Evolutionary conservation across 2,113 vertebrate species (phyloP), one percentile per base, ranked within the genome.

Genomic region (Anas platyrhynchos): DNA sequence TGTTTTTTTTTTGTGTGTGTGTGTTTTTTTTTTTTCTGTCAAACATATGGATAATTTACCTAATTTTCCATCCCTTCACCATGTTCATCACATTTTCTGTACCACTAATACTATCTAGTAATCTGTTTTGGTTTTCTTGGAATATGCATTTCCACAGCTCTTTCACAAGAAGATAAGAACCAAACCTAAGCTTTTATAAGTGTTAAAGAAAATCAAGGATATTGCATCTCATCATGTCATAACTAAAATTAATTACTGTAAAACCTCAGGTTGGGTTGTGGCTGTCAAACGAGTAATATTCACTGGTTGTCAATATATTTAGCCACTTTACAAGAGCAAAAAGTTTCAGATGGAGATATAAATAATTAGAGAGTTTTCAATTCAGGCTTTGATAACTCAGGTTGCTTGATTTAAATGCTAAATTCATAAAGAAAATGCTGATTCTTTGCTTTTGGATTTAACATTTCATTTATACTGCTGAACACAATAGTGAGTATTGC

Each of bases 291-390:
- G 23, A 36, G 4, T 10, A 38, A 87, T 93, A 25, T 88, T 93
- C 77, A 61, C 9, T 73, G 34, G 41, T 71, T 88, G 29, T 56
- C 43, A 78, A 36, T 92, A n/a, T 63, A 58, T 94, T 77, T 41
- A 66, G 59, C 68, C 91, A 9, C 50, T 93, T 94, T 82, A 69
- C 63, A 93, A 55, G 62, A 88, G 18, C 69, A 77, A 22, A 44
- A 73, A 46, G 32, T 78, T 91, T 94, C 38, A 73, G 31, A 20
- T 23, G 25, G 29, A 77, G 43, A 65, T 93, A 73, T 58, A 74
- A 54, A 91, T 91, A 88, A 91, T 83, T 90, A 74, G 16, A 86
- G 88, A 91, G 34, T 91, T 89, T 72, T 68, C 91, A 48, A 69
- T 79, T 82, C 72, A 67, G 50, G 54, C n/a, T 94, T 89, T 44